Percentiles rank a stretch among this genome's conserved stretches.
These are phyloP conservation scores for Pseudochirops corinnae DNA, from an alignment of 2,797 vertebrate species.

Conservation along the genomic window DNA sequence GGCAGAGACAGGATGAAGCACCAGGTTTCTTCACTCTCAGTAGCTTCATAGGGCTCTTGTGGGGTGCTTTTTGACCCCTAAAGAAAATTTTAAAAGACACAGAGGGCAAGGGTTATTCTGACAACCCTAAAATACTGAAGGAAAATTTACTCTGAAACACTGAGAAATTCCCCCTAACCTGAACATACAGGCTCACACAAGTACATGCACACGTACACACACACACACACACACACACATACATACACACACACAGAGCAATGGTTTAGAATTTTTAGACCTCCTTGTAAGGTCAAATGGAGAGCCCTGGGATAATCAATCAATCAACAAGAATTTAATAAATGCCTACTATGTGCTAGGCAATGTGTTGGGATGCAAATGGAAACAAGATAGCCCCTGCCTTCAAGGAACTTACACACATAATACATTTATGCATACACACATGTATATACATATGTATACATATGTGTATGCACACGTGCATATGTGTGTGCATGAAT, in stretches of 20 bases:
- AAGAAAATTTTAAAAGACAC: not conserved
- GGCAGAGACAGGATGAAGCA: not conserved
- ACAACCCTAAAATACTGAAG: not conserved
- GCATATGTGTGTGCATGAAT: too few species aligned
- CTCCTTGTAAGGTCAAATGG: not conserved
- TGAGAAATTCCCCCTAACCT: not conserved
- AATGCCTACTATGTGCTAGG: not conserved
- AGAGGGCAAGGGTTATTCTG: not conserved
- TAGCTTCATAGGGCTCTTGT: not conserved
- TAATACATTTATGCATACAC: too few species aligned
- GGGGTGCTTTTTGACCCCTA: not conserved
- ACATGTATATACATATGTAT: too few species aligned
- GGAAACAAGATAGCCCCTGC: too few species aligned
- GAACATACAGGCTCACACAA: not conserved
- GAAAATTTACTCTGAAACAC: not conserved
- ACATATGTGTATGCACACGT: too few species aligned
- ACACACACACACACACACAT: not conserved
- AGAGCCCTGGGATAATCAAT: not conserved
- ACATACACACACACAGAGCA: not conserved
- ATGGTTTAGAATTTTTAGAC: not conserved
- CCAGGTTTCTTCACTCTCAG: not conserved
- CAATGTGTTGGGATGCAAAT: not conserved
- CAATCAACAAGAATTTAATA: not conserved
- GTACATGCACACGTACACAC: accelerated
- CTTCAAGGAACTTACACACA: too few species aligned